phyloP scores from a whole-genome alignment of 2,888 invertebrate species.

The Galerucella pusilla region DNA sequence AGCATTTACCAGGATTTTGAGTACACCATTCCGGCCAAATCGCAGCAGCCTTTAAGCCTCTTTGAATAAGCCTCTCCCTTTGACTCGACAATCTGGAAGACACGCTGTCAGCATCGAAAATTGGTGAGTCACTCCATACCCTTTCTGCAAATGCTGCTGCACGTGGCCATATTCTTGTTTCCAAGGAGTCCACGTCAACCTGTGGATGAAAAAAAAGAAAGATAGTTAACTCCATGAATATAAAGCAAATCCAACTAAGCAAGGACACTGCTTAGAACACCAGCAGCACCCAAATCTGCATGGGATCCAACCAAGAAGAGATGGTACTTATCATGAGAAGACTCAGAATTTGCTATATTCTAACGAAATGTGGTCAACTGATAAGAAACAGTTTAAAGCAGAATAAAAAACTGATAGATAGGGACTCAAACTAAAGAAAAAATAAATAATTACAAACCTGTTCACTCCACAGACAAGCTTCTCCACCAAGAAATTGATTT shows the following conservation, averaged over 20 bases:
- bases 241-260: too few relatives aligned
- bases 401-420: too few relatives aligned
- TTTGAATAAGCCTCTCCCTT: conserved; percentile 70
- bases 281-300: too few relatives aligned
- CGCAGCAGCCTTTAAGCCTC: conserved; percentile 74
- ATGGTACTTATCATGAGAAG: too few relatives aligned
- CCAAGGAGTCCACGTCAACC: conserved; percentile 75
- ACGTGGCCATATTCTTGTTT: conserved; percentile 84
- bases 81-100: conserved; percentile 74
- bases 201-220: background rate
- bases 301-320: too few relatives aligned
- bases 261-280: too few relatives aligned
- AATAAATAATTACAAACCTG: conserved; percentile 61
- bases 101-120: conserved; percentile 68
- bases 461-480: conserved; percentile 86
- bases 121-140: conserved; percentile 72
- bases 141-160: conserved; percentile 83
- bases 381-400: too few relatives aligned
- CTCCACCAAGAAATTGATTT: conserved; percentile 73
- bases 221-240: too few relatives aligned
- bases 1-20: conserved; percentile 69
- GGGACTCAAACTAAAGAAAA: background rate
- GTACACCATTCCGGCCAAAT: conserved; percentile 82
- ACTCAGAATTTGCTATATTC: too few relatives aligned
- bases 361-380: too few relatives aligned